Conservation (phyloP, 2,888 invertebrate species). For the Acleris sparsana region DNA sequence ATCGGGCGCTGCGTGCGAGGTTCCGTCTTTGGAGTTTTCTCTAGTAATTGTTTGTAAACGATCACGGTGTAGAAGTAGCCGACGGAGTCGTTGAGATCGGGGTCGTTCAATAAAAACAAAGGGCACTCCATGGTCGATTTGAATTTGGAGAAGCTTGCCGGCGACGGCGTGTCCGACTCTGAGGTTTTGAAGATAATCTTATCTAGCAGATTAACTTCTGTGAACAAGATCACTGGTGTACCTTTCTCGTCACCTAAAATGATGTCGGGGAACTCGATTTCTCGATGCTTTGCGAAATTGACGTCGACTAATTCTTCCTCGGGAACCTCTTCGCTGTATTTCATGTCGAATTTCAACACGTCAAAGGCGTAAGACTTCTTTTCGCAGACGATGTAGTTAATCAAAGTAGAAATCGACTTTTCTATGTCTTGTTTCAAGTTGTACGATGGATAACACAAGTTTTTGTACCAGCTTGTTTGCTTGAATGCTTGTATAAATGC, state of each 20-base stretch:
- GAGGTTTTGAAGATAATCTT: constrained; percentile 48
- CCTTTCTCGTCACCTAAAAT: constrained; percentile 55
- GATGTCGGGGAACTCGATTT: constrained; percentile 57
- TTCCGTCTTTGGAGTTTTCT: constrained; percentile 44
- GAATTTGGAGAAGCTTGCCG: constrained; percentile 53
- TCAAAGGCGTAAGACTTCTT: constrained; percentile 54
- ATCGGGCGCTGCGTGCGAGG: constrained; percentile 53
- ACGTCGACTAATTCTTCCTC: constrained; percentile 49
- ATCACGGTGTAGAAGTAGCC: constrained; percentile 57
- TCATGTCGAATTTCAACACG: constrained; percentile 49
- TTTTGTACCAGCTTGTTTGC: constrained; percentile 46
- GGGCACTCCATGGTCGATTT: constrained; percentile 53
- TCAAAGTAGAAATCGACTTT: constrained; percentile 50
- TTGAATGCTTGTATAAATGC: constrained; percentile 44
- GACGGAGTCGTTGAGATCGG: constrained; percentile 50
- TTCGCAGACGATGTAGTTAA: constrained; percentile 56
- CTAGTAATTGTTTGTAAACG: constrained; percentile 53
- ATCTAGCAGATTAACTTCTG: constrained; percentile 48
- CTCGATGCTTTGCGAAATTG: constrained; percentile 48
- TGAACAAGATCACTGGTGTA: constrained; percentile 53
- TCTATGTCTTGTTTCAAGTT: constrained; percentile 47
- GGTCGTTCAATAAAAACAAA: constrained; percentile 50
- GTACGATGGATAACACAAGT: constrained; percentile 36
- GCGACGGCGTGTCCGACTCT: constrained; percentile 11
- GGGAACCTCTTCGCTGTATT: constrained; percentile 40